Evolutionary conservation across 2,888 invertebrate genomes (phyloP).

Genomic region (Eupeodes luniger): DNA sequence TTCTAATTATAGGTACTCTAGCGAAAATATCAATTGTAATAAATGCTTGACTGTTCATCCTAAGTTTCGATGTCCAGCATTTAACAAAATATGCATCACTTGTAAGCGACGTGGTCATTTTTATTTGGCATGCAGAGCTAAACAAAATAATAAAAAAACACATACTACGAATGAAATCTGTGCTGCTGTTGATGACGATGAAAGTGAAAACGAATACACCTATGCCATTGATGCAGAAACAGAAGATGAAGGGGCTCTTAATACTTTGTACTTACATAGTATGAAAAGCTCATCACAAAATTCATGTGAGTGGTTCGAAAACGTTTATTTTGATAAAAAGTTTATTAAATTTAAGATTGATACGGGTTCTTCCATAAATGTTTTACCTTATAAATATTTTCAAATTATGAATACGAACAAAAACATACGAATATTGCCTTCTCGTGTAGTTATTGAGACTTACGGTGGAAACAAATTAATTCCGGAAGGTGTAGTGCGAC

Average conservation of each 20-base stretch:
- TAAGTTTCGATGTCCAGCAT: slow-evolving; percentile 11
- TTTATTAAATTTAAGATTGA: slow-evolving; percentile 22
- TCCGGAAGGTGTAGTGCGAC: slow-evolving; percentile 8
- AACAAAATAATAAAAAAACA: background rate
- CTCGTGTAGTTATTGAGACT: slow-evolving; percentile 25
- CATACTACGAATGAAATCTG: background rate
- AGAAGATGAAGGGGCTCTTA: background rate
- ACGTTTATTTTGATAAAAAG: slow-evolving; percentile 11
- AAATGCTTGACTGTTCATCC: slow-evolving; percentile 14
- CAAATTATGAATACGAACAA: slow-evolving; percentile 4
- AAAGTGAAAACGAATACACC: slow-evolving; percentile 4
- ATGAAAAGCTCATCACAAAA: slow-evolving; percentile 10
- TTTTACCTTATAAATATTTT: slow-evolving; percentile 11
- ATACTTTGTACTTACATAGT: background rate
- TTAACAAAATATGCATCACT: background rate
- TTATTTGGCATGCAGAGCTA: slow-evolving; percentile 1
- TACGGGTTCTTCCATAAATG: slow-evolving; percentile 33
- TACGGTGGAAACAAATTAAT: slow-evolving; percentile 21
- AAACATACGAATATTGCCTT: background rate
- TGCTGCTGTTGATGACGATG: slow-evolving; percentile 12
- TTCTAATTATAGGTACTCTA: slow-evolving; percentile 3
- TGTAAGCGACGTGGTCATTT: slow-evolving; percentile 16
- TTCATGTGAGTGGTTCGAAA: slow-evolving; percentile 20
- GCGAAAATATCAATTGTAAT: slow-evolving; percentile 12
- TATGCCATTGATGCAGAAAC: background rate